Percentiles rank a stretch among this genome's conserved stretches.
Conservation (phyloP, 2,113 vertebrate species). For the Prolemur simus region DNA sequence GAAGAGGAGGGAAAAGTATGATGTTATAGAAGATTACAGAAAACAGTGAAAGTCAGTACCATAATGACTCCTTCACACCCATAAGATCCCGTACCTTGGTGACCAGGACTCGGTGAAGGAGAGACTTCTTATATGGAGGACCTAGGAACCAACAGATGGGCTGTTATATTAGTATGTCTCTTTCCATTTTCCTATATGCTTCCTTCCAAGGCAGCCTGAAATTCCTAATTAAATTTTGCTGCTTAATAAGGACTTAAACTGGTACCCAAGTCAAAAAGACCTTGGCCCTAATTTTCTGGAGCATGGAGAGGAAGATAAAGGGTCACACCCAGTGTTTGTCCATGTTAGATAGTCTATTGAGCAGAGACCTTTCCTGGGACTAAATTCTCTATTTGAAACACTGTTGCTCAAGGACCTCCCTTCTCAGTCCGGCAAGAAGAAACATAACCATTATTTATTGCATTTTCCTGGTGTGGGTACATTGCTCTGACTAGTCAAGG, state of each 20-base stretch:
- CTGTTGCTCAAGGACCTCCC: not conserved
- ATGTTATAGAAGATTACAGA: slow-evolving; percentile 2
- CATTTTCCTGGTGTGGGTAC: not conserved
- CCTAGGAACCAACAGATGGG: not conserved
- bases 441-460: slow-evolving; percentile 44
- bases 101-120: not conserved
- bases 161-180: not conserved
- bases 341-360: not conserved
- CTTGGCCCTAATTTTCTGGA: not conserved
- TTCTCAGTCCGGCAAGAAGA: slow-evolving; percentile 6
- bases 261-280: not conserved
- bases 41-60: not conserved
- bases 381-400: not conserved
- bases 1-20: not conserved
- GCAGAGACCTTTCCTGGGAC: not conserved
- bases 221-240: slow-evolving; percentile 27
- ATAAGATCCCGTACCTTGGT: not conserved
- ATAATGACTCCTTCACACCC: not conserved
- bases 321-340: not conserved
- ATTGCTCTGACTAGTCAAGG: not conserved
- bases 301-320: not conserved
- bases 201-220: slow-evolving; percentile 6
- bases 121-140: not conserved
- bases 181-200: not conserved
- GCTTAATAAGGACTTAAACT: not conserved